These are phyloP conservation scores for Leucophenga maculata DNA, from an alignment of 2,888 invertebrate genomes.

Conservation along the genomic window DNA sequence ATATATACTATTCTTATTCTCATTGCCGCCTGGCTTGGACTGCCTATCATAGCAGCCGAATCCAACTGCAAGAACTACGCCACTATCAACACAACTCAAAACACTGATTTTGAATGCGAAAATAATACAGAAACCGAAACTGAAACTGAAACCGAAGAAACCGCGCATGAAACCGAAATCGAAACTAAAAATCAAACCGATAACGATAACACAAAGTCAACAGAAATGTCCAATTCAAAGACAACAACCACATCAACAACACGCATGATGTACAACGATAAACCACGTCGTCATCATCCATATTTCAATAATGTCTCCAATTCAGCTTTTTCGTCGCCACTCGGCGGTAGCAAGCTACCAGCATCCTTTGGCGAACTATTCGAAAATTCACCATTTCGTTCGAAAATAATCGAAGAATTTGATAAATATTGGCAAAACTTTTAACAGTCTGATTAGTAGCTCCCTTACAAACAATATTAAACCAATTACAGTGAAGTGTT, in stretches of 20 bases:
- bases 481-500: background rate
- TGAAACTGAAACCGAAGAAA: slow-evolving; percentile 27
- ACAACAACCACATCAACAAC: slow-evolving; percentile 31
- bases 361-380: slow-evolving; percentile 62
- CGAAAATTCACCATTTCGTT: slow-evolving; percentile 62
- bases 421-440: slow-evolving; percentile 68
- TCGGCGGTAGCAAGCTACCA: slow-evolving; percentile 44
- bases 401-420: slow-evolving; percentile 64
- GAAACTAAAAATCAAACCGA: slow-evolving; percentile 35
- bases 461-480: background rate
- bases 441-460: slow-evolving; percentile 35
- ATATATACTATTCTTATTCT: slow-evolving; percentile 25
- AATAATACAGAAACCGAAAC: slow-evolving; percentile 16
- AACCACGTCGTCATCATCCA: slow-evolving; percentile 14
- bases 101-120: too few relatives aligned
- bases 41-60: slow-evolving; percentile 38
- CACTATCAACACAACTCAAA: too few relatives aligned
- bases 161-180: slow-evolving; percentile 34
- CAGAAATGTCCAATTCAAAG: slow-evolving; percentile 21
- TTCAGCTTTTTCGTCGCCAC: slow-evolving; percentile 39
- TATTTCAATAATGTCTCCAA: slow-evolving; percentile 19
- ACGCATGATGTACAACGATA: slow-evolving; percentile 20
- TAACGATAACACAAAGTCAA: slow-evolving; percentile 31
- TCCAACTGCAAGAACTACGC: slow-evolving; percentile 43
- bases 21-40: slow-evolving; percentile 39